Percentiles rank a stretch among this genome's conserved stretches.
phyloP scores from a whole-genome alignment of 2,113 vertebrate species.

The Apeltes quadracus region DNA sequence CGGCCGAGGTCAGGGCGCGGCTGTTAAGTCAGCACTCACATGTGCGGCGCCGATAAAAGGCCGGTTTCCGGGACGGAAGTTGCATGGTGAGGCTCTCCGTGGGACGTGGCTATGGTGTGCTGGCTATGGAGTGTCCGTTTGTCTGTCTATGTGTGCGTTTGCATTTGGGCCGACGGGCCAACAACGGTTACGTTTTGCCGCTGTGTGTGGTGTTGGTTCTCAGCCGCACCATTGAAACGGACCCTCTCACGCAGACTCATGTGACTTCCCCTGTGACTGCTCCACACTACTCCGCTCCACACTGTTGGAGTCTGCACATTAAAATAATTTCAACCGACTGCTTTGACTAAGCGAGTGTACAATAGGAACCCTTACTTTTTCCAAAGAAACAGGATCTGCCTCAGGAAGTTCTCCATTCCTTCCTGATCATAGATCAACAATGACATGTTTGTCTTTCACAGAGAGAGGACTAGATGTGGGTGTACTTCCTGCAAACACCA shows the following conservation, averaged over 20 bases:
- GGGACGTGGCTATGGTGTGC: not conserved
- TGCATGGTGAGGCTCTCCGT: not conserved
- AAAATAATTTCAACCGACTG: slow-evolving; percentile 7
- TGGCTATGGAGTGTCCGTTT: not conserved
- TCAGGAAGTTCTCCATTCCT: slow-evolving; percentile 14
- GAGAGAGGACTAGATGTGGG: not conserved
- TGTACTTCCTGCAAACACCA: not conserved
- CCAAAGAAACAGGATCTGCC: slow-evolving; percentile 35
- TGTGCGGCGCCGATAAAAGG: not conserved
- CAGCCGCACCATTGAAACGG: not conserved
- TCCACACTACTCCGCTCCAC: no score
- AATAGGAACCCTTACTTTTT: slow-evolving; percentile 18
- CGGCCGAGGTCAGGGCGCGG: not conserved
- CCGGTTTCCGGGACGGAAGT: not conserved
- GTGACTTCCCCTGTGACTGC: slow-evolving; percentile 4
- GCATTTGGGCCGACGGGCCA: not conserved
- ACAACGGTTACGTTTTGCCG: not conserved
- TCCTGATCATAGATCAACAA: slow-evolving; percentile 18
- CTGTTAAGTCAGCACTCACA: not conserved
- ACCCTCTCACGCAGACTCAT: not conserved
- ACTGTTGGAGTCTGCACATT: slow-evolving; percentile 1
- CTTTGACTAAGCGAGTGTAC: slow-evolving; percentile 17
- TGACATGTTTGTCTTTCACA: slow-evolving; percentile 31
- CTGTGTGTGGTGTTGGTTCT: not conserved
- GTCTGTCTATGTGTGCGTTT: not conserved